These are phyloP conservation scores for Sympetrum striolatum DNA, from an alignment of 2,888 invertebrate genomes.

Conservation along the genomic window DNA sequence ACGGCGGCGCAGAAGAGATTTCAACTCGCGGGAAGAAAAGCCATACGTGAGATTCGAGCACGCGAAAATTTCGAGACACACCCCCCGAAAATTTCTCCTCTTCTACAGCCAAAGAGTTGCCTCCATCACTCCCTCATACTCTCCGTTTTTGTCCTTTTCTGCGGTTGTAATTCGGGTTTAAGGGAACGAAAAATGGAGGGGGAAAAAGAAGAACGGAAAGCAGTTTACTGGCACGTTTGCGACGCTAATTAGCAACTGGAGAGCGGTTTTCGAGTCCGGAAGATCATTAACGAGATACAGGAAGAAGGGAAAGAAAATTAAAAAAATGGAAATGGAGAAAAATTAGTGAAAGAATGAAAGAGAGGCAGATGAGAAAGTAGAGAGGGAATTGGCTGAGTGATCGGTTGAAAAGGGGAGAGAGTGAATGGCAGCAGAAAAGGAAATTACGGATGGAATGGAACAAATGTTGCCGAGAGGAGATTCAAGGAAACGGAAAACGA, in stretches of 20 bases:
- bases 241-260: constrained; percentile 20
- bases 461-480: too few species aligned
- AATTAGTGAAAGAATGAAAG: too few species aligned
- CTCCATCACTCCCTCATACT: neutral
- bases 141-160: neutral
- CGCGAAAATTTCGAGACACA: neutral
- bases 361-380: neutral
- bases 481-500: too few species aligned
- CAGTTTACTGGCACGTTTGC: constrained; percentile 25
- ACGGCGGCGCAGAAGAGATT: too few species aligned
- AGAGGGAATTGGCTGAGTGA: neutral
- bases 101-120: neutral
- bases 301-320: neutral
- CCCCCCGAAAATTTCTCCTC: neutral
- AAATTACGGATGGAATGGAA: neutral
- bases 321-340: too few species aligned
- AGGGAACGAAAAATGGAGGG: neutral
- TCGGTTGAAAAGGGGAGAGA: neutral
- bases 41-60: too few species aligned
- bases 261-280: neutral
- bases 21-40: too few species aligned
- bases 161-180: neutral
- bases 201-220: neutral
- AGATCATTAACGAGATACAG: neutral
- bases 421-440: neutral